Evolutionary conservation across 2,888 invertebrate species (phyloP).

Genomic region (Antheraea assamensis): DNA sequence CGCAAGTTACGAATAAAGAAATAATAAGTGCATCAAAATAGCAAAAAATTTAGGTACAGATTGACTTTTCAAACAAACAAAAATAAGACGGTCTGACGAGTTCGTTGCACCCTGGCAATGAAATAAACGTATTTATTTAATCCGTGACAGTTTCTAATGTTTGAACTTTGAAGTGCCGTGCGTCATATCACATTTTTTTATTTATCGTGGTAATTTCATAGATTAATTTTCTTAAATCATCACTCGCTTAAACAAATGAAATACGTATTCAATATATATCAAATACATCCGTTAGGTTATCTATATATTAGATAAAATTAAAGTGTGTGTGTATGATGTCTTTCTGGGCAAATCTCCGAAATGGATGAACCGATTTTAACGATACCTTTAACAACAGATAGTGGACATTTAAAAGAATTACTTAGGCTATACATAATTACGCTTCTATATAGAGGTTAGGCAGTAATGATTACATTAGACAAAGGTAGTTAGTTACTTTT

Average conservation of each 20-base stretch:
- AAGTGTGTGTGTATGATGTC: too few relatives aligned
- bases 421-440: too few relatives aligned
- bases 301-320: too few relatives aligned
- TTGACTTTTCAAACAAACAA: background rate
- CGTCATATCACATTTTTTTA: slow-evolving; percentile 34
- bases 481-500: too few relatives aligned
- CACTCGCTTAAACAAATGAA: slow-evolving; percentile 40
- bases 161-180: slow-evolving; percentile 44
- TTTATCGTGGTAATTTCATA: slow-evolving; percentile 25
- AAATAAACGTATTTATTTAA: slow-evolving; percentile 34
- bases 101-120: slow-evolving; percentile 39
- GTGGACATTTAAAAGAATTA: too few relatives aligned
- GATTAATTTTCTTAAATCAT: slow-evolving; percentile 40
- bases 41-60: background rate
- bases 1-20: background rate
- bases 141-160: slow-evolving; percentile 44
- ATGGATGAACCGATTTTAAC: too few relatives aligned
- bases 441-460: too few relatives aligned
- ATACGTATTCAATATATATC: background rate
- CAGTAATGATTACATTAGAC: too few relatives aligned
- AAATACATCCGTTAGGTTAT: background rate
- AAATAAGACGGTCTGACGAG: slow-evolving; percentile 26
- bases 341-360: too few relatives aligned
- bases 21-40: background rate
- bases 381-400: too few relatives aligned